phyloP scores from a whole-genome alignment of 2,888 invertebrate species.

The Pilophorus perplexus region DNA sequence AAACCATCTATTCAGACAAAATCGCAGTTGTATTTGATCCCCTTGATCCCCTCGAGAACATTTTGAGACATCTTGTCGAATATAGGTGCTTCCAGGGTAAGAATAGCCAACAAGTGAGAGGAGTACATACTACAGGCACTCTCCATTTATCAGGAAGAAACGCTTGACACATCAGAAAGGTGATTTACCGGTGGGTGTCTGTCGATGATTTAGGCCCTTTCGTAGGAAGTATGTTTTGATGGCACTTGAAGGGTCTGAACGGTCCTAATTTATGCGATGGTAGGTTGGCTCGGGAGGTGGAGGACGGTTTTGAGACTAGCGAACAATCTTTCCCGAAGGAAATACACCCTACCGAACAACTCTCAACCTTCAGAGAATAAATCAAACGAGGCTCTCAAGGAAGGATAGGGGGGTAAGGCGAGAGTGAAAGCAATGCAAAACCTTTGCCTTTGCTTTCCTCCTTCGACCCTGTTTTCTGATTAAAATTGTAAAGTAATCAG shows the following conservation, averaged over 20 bases:
- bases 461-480: neutral
- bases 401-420: too few species aligned
- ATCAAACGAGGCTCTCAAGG: constrained; percentile 10
- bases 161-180: constrained; percentile 9
- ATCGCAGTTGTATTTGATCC: too few species aligned
- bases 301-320: neutral
- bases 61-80: too few species aligned
- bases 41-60: too few species aligned
- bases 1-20: too few species aligned
- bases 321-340: constrained; percentile 29
- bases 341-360: constrained; percentile 9
- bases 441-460: neutral
- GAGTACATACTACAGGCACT: neutral
- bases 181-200: constrained; percentile 20
- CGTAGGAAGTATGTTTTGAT: constrained; percentile 25
- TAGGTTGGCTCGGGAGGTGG: neutral
- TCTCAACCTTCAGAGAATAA: constrained; percentile 5
- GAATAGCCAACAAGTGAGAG: neutral
- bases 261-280: constrained; percentile 24
- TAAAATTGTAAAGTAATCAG: constrained; percentile 30
- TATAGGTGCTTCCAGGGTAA: neutral
- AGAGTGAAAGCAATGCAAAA: neutral
- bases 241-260: constrained; percentile 17
- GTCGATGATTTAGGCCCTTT: constrained; percentile 18
- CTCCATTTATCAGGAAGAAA: constrained; percentile 14